Conservation (phyloP, 37 sponge, comb jelly and placozoan species). For the Oscarella lobularis region DNA sequence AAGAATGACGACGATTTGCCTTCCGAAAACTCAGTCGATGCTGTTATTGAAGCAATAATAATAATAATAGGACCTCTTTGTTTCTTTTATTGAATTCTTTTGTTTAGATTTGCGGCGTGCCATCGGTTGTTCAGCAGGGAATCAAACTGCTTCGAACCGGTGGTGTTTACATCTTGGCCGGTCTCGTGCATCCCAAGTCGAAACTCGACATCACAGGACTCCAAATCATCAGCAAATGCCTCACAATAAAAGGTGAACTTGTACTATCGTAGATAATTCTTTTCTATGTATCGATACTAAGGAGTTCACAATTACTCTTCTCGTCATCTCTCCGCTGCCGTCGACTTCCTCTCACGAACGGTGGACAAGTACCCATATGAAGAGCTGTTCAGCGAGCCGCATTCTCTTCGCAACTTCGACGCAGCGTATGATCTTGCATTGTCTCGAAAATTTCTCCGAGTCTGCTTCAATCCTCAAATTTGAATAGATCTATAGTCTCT, state of each 20-base stretch:
- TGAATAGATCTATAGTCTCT: too few relatives aligned
- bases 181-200: conserved; percentile 5
- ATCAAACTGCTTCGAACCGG: not conserved
- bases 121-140: not conserved
- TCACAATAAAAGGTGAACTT: conserved; percentile 8
- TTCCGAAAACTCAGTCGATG: not conserved
- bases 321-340: not conserved
- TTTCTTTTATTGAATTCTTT: not conserved
- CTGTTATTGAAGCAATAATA: not conserved
- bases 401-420: not conserved
- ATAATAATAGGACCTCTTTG: not conserved
- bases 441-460: not conserved
- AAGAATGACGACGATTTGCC: too few relatives aligned
- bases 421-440: not conserved
- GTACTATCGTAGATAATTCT: too few relatives aligned
- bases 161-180: not conserved
- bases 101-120: not conserved
- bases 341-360: conserved; percentile 1
- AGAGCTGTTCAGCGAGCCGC: not conserved
- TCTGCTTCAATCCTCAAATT: too few relatives aligned
- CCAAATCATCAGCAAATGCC: conserved; percentile 3
- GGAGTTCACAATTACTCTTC: not conserved
- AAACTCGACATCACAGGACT: not conserved
- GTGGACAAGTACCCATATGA: conserved; percentile 4
- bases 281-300: not conserved